phyloP scores from a whole-genome alignment of 2,797 vertebrate species.

The Sebastes hubbsi region DNA sequence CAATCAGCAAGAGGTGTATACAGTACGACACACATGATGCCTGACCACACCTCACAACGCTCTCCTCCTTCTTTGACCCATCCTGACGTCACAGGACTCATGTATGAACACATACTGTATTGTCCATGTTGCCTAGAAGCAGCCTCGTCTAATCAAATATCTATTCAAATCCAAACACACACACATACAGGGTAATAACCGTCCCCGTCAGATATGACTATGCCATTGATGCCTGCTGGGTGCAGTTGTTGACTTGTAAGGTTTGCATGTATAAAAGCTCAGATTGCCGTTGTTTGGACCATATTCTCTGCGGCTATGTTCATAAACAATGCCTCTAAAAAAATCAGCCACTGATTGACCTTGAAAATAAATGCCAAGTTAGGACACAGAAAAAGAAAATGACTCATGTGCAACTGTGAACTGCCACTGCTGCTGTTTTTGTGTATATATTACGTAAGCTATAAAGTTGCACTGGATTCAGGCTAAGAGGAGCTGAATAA shows the following conservation, averaged over 20 bases:
- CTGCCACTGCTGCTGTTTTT: not conserved
- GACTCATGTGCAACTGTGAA: not conserved
- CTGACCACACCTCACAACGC: too few species aligned
- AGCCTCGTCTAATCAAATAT: constrained; percentile 4
- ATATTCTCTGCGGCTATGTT: constrained; percentile 1
- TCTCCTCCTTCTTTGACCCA: not conserved
- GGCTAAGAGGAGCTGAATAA: constrained; percentile 11
- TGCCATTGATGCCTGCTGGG: constrained; percentile 24
- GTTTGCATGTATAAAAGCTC: constrained; percentile 7
- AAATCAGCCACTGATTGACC: not conserved
- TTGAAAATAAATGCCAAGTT: constrained; percentile 18
- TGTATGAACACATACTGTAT: not conserved
- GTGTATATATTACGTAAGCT: not conserved
- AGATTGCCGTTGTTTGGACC: not conserved
- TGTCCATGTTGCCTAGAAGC: constrained; percentile 17
- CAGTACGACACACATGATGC: too few species aligned
- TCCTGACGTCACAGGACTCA: not conserved
- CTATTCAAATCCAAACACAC: not conserved
- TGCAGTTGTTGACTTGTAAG: constrained; percentile 29
- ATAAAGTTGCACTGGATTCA: not conserved
- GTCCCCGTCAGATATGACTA: constrained; percentile 30
- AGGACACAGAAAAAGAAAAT: not conserved
- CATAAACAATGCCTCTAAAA: constrained; percentile 5
- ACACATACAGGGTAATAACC: constrained; percentile 3
- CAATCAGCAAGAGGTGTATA: not conserved